Evolutionary conservation across 2,113 vertebrate species (phyloP).

Genomic region (Gymnocephalus cernua): DNA sequence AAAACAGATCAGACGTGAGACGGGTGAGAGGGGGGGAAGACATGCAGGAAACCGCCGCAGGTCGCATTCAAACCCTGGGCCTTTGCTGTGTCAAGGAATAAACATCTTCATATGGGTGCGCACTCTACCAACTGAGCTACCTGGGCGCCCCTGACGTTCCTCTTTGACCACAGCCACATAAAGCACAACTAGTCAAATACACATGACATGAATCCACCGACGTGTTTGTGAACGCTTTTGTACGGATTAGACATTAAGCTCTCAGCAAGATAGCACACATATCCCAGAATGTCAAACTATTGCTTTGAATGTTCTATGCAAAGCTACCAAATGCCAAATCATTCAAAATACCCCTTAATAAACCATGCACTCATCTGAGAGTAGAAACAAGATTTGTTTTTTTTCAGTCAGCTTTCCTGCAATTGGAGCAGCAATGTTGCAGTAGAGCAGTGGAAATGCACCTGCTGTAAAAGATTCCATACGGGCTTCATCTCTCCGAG

Average conservation of each 20-base stretch:
- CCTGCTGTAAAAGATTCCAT: background rate
- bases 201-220: background rate
- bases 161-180: background rate
- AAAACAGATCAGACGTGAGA: too few relatives aligned
- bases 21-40: too few relatives aligned
- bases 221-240: background rate
- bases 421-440: background rate
- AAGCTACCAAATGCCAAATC: background rate
- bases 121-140: too few relatives aligned
- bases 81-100: too few relatives aligned
- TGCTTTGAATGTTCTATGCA: background rate
- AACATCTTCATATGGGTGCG: too few relatives aligned
- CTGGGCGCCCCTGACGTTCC: too few relatives aligned
- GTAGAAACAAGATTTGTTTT: background rate
- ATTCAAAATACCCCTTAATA: background rate
- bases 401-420: background rate
- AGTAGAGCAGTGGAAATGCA: background rate
- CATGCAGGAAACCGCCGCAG: too few relatives aligned
- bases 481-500: slow-evolving; percentile 17
- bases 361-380: background rate
- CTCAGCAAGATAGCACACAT: background rate
- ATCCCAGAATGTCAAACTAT: background rate
- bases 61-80: too few relatives aligned
- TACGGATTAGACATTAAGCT: background rate
- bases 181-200: background rate